Conservation (phyloP, 1,140 invertebrate species). For the Hypothenemus hampei region DNA sequence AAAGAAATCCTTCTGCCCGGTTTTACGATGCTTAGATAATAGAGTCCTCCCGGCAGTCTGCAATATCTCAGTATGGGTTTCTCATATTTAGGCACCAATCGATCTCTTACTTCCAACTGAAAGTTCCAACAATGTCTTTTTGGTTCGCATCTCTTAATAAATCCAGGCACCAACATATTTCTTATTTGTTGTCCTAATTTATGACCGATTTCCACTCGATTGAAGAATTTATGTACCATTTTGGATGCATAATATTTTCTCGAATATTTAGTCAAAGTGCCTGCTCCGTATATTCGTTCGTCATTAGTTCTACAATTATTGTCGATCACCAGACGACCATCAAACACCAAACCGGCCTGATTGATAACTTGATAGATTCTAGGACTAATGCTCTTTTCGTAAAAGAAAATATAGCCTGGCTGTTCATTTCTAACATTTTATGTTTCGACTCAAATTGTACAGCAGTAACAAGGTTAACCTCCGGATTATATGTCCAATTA, state of each 20-base stretch:
- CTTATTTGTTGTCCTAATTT: slow-evolving; percentile 35
- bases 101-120: slow-evolving; percentile 18
- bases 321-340: slow-evolving; percentile 64
- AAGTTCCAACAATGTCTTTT: slow-evolving; percentile 23
- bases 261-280: slow-evolving; percentile 60
- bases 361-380: slow-evolving; percentile 55
- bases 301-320: slow-evolving; percentile 65
- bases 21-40: slow-evolving; percentile 48
- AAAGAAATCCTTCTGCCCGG: slow-evolving; percentile 46
- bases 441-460: slow-evolving; percentile 47
- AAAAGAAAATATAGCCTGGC: slow-evolving; percentile 52
- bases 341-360: slow-evolving; percentile 62
- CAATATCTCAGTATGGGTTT: slow-evolving; percentile 46
- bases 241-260: slow-evolving; percentile 49
- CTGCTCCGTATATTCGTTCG: slow-evolving; percentile 61
- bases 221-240: slow-evolving; percentile 50
- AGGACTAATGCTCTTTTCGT: slow-evolving; percentile 44
- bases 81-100: slow-evolving; percentile 34
- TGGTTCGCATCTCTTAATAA: slow-evolving; percentile 15
- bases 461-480: slow-evolving; percentile 24
- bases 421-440: slow-evolving; percentile 44
- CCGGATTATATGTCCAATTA: slow-evolving; percentile 33
- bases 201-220: slow-evolving; percentile 43
- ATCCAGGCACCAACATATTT: slow-evolving; percentile 31
- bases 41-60: slow-evolving; percentile 46